Conservation (phyloP, 2,113 vertebrate species). For the Condylura cristata region DNA sequence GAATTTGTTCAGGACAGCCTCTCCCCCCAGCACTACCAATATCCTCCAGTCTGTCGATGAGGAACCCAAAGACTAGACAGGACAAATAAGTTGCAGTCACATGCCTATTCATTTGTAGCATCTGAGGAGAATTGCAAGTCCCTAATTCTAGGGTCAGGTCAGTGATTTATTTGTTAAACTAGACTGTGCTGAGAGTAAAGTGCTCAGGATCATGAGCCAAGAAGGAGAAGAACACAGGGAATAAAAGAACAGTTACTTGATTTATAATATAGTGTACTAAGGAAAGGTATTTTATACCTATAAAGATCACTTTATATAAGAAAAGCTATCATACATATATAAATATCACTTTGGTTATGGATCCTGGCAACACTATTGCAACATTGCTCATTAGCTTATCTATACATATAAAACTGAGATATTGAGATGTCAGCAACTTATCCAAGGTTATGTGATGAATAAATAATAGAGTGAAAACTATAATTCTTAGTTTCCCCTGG, state of each 20-base stretch:
- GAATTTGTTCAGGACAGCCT: no score
- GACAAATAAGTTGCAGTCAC: not conserved
- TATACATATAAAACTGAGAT: slow-evolving; percentile 34
- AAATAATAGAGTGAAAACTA: slow-evolving; percentile 45
- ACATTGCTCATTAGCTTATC: not conserved
- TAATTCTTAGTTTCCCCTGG: not conserved
- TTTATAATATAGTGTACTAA: not conserved
- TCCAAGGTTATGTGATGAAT: not conserved
- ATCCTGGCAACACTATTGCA: not conserved
- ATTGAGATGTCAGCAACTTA: slow-evolving; percentile 37
- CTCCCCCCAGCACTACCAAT: not conserved
- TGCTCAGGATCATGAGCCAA: not conserved
- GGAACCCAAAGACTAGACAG: not conserved
- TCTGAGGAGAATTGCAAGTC: not conserved
- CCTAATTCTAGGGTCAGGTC: slow-evolving; percentile 21
- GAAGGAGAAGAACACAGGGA: not conserved
- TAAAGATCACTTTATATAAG: no score
- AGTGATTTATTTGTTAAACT: slow-evolving; percentile 9
- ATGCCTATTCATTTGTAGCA: slow-evolving; percentile 7
- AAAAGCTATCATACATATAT: not conserved
- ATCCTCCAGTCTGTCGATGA: not conserved
- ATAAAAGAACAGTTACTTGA: not conserved
- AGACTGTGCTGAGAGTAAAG: slow-evolving; percentile 32
- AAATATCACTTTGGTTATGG: slow-evolving; percentile 23
- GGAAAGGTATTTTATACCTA: not conserved